Evolutionary conservation across 2,888 invertebrate genomes (phyloP).

Genomic region (Pasiphila rectangulata): DNA sequence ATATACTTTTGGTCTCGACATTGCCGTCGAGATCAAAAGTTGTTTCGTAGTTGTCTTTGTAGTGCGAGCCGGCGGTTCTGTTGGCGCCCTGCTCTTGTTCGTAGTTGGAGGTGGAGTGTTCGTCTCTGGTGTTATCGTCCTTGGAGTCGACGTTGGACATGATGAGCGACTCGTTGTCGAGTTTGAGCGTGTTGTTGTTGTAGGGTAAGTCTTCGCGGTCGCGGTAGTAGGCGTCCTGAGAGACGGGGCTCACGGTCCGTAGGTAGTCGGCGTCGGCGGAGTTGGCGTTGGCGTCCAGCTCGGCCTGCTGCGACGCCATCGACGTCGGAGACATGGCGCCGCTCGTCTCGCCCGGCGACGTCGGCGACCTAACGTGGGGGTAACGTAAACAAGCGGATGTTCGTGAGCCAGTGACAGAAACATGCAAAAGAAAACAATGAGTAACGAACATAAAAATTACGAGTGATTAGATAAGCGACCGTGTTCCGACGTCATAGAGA

Average conservation of each 20-base stretch:
- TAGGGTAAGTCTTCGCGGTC: conserved; percentile 57
- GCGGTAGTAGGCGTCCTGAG: conserved; percentile 83
- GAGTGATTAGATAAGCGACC: conserved; percentile 60
- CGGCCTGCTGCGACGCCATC: conserved; percentile 53
- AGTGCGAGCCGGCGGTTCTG: conserved; percentile 65
- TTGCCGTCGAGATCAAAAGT: conserved; percentile 95
- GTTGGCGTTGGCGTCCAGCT: conserved; percentile 57
- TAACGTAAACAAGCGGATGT: conserved; percentile 75
- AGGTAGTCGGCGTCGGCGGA: conserved; percentile 59
- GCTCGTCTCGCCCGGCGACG: conserved; percentile 64
- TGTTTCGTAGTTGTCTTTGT: conserved; percentile 89
- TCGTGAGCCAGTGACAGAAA: conserved; percentile 76
- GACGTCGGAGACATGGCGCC: conserved; percentile 74
- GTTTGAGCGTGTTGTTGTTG: conserved; percentile 75
- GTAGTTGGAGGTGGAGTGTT: conserved; percentile 61
- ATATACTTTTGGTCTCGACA: conserved; percentile 94
- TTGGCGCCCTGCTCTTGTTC: conserved; percentile 59
- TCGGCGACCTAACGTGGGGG: conserved; percentile 72
- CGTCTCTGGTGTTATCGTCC: conserved; percentile 63
- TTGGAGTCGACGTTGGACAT: conserved; percentile 72
- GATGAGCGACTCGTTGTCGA: conserved; percentile 72
- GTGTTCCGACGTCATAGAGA: conserved; percentile 38
- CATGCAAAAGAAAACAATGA: conserved; percentile 76
- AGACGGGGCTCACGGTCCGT: conserved; percentile 64
- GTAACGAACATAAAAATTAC: conserved; percentile 48